Evolutionary conservation across 2,888 invertebrate species (phyloP).

Genomic region (Eumerus sabulonum): DNA sequence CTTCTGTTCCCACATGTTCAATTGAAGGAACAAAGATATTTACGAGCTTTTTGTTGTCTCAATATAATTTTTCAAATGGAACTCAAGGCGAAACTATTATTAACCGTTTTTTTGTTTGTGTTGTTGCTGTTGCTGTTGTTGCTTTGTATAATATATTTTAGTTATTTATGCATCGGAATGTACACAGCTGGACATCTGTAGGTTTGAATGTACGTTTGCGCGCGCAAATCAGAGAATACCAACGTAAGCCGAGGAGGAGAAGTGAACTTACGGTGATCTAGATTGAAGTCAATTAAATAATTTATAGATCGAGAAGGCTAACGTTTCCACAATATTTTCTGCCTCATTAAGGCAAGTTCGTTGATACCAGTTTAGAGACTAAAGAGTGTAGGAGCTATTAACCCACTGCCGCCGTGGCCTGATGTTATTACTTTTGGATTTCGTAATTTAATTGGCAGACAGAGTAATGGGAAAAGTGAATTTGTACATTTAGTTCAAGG

Average conservation of each 20-base stretch:
- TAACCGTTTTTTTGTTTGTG: conserved; percentile 15
- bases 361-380: too few relatives aligned
- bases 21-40: conserved; percentile 70
- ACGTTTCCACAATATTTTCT: neutral
- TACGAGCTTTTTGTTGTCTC: conserved; percentile 73
- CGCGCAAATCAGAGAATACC: conserved; percentile 33
- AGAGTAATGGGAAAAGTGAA: too few relatives aligned
- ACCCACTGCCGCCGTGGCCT: too few relatives aligned
- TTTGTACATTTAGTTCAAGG: too few relatives aligned
- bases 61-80: conserved; percentile 71
- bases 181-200: neutral
- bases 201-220: neutral
- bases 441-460: too few relatives aligned
- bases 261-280: conserved; percentile 22
- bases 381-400: too few relatives aligned
- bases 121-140: too few relatives aligned
- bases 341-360: too few relatives aligned
- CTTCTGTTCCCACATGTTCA: conserved; percentile 25
- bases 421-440: too few relatives aligned
- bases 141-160: too few relatives aligned
- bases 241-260: conserved; percentile 4
- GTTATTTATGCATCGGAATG: conserved; percentile 12
- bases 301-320: neutral
- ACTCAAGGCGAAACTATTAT: conserved; percentile 61
- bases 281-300: conserved; percentile 29